Evolutionary conservation across 2,113 vertebrate genomes (phyloP).

Genomic region (Oryzias curvinotus): DNA sequence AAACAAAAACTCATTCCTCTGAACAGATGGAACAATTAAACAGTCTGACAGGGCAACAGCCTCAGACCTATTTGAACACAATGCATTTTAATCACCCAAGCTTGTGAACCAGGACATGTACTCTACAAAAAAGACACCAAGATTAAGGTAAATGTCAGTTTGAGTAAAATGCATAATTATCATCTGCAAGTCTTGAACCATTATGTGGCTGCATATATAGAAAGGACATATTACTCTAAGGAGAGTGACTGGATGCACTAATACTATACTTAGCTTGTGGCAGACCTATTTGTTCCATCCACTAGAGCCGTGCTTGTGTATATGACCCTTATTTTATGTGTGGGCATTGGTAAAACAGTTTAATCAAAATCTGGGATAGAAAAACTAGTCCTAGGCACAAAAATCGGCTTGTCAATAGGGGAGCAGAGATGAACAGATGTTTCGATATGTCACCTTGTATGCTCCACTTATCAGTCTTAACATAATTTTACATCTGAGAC

Average conservation of each 20-base stretch:
- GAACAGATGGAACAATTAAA: neutral
- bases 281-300: constrained; percentile 42
- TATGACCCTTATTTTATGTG: constrained; percentile 51
- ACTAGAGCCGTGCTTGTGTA: constrained; percentile 42
- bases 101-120: neutral
- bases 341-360: constrained; percentile 42
- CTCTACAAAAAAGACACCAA: neutral
- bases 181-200: constrained; percentile 19
- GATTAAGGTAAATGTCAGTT: neutral
- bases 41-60: rapidly evolving
- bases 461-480: constrained; percentile 26
- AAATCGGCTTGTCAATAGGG: constrained; percentile 26
- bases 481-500: constrained; percentile 8
- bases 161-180: constrained; percentile 4
- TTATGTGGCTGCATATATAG: constrained; percentile 3
- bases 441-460: constrained; percentile 36
- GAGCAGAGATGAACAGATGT: constrained; percentile 38
- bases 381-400: constrained; percentile 49
- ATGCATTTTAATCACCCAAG: neutral
- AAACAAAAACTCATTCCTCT: neutral
- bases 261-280: constrained; percentile 36
- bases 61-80: neutral
- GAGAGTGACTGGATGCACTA: constrained; percentile 19
- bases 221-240: constrained; percentile 7
- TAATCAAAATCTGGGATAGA: constrained; percentile 30